Percentiles rank a stretch among this genome's conserved stretches.
Conservation (phyloP, 1,140 invertebrate species). For the Sycophaga agraensis region DNA sequence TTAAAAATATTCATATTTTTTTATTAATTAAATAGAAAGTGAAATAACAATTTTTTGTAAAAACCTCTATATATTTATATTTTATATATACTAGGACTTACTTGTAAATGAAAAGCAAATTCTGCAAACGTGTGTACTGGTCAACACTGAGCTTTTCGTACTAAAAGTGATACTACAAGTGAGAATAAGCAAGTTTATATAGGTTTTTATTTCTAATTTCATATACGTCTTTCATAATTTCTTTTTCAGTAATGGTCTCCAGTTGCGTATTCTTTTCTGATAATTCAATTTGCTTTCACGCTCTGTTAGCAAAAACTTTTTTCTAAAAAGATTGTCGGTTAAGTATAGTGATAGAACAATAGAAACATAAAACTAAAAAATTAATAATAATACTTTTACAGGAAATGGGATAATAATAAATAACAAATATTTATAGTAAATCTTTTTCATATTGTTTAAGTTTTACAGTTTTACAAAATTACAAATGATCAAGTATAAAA, state of each 20-base stretch:
- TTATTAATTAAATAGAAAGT: no score
- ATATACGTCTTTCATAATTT: background rate
- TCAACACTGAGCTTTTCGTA: no score
- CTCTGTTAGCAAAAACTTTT: background rate
- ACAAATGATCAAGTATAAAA: constrained; percentile 14
- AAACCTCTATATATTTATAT: no score
- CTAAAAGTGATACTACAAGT: background rate
- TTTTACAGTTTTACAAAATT: constrained; percentile 8
- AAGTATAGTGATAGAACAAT: background rate
- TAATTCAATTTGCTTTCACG: constrained; percentile 12
- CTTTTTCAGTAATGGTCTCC: constrained; percentile 9
- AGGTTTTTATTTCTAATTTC: no score
- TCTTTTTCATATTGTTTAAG: constrained; percentile 7
- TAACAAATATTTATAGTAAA: background rate
- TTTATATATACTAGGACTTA: no score
- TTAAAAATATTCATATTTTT: no score
- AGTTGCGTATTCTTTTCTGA: constrained; percentile 8
- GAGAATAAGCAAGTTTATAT: constrained; percentile 14
- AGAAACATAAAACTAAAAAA: no score
- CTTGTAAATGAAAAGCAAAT: no score
- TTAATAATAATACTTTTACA: no score
- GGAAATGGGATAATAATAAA: background rate
- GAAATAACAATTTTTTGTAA: no score
- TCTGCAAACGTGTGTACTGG: no score
- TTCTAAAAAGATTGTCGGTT: background rate